These are phyloP conservation scores for Neoscelio sp. DNA, from an alignment of 2,888 invertebrate genomes.

Conservation along the genomic window DNA sequence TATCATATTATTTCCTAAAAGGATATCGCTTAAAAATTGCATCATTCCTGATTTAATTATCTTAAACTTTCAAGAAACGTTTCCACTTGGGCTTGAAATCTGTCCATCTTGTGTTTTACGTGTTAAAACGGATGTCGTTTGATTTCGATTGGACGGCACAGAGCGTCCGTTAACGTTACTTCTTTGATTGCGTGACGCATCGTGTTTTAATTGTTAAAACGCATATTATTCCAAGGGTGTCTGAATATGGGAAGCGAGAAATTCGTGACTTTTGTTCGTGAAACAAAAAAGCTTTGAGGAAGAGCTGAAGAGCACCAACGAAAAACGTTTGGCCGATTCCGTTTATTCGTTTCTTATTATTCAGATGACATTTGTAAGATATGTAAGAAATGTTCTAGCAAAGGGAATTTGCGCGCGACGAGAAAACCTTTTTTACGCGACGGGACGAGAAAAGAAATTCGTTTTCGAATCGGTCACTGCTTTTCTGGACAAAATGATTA, in stretches of 20 bases:
- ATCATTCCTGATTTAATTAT: constrained; percentile 5
- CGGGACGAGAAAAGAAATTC: background rate
- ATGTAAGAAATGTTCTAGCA: constrained; percentile 56
- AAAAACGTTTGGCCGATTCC: constrained; percentile 32
- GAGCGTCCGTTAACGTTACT: background rate
- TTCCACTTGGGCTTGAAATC: constrained; percentile 13
- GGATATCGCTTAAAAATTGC: background rate
- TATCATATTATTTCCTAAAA: no score
- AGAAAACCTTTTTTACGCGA: constrained; percentile 7
- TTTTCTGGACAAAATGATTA: constrained; percentile 10
- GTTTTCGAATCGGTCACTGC: constrained; percentile 21
- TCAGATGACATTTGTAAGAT: constrained; percentile 55
- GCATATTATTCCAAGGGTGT: constrained; percentile 29
- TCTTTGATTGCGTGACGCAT: background rate
- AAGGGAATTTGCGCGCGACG: constrained; percentile 32
- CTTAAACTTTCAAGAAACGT: constrained; percentile 23
- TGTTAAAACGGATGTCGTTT: constrained; percentile 25
- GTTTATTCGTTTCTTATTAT: constrained; percentile 51
- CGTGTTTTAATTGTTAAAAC: background rate
- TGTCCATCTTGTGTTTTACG: constrained; percentile 9
- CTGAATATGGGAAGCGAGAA: constrained; percentile 44
- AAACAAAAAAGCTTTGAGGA: constrained; percentile 4
- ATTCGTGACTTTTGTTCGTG: constrained; percentile 27
- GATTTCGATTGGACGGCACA: background rate
- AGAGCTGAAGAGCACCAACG: background rate